These are phyloP conservation scores for Parauchenoglanis punctatus DNA, from an alignment of 2,797 vertebrate genomes.

Conservation along the genomic window DNA sequence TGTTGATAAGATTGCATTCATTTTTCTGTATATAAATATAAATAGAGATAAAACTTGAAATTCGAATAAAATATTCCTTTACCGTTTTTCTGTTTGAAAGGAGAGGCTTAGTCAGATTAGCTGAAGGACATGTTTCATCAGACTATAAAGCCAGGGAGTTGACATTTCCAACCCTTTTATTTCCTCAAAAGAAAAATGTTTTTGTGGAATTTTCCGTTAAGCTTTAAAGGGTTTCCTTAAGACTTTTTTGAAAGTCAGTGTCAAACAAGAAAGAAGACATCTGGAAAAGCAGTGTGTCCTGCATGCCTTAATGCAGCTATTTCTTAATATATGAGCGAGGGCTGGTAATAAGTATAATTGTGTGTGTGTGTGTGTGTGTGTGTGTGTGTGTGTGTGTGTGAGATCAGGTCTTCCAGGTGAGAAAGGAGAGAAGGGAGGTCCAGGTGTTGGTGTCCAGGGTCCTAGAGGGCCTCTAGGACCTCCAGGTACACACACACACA, in stretches of 20 bases:
- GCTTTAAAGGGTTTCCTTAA: constrained; percentile 2
- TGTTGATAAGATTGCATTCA: background rate
- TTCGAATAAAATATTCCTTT: background rate
- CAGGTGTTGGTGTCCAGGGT: constrained; percentile 88
- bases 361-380: constrained; percentile 29
- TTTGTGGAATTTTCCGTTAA: background rate
- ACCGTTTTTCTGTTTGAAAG: background rate
- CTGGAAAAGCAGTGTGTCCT: constrained; percentile 22
- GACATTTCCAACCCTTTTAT: background rate
- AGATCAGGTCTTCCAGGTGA: constrained; percentile 83
- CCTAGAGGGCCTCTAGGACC: constrained; percentile 88
- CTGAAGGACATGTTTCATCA: background rate
- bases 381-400: constrained; percentile 45
- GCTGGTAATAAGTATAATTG: constrained; percentile 7
- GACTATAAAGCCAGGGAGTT: background rate
- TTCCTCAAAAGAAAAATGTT: background rate
- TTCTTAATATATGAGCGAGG: constrained; percentile 4
- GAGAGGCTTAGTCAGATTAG: background rate
- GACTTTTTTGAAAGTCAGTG: background rate
- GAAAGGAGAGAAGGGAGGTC: constrained; percentile 90
- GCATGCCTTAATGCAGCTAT: background rate
- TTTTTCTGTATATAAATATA: background rate
- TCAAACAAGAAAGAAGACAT: constrained; percentile 24
- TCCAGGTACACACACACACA: constrained; percentile 73
- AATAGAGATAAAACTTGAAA: background rate